A percentile compares a stretch with the other conserved stretches of the same genome.
These are phyloP conservation scores for Hucho hucho DNA, from an alignment of 2,113 vertebrate species.

Conservation along the genomic window DNA sequence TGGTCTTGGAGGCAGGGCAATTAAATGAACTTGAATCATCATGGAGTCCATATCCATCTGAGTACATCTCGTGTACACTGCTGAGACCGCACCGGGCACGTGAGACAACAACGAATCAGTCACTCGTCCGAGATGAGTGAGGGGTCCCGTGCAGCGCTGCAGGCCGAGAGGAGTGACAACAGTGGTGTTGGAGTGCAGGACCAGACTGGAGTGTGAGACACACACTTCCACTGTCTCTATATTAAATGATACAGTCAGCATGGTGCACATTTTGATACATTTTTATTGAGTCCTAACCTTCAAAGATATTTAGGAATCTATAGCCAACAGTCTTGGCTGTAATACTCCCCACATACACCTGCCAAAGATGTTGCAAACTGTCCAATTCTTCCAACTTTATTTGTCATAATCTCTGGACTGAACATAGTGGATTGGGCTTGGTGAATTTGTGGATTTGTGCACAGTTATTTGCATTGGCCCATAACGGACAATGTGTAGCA, in stretches of 20 bases:
- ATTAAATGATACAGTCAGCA: not conserved
- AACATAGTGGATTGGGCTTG: not conserved
- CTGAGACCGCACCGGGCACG: slow-evolving; percentile 47
- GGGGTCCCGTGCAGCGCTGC: not conserved
- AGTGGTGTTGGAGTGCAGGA: not conserved
- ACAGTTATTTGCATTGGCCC: slow-evolving; percentile 27
- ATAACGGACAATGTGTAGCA: slow-evolving; percentile 39
- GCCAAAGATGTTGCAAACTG: not conserved
- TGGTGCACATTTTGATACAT: not conserved
- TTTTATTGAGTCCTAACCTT: not conserved
- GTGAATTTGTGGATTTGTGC: slow-evolving; percentile 8
- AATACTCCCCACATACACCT: not conserved
- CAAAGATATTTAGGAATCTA: not conserved
- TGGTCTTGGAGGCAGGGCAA: too few species aligned
- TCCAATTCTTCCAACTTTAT: not conserved
- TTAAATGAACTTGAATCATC: too few species aligned
- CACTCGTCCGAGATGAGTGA: slow-evolving; percentile 9
- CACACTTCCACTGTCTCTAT: not conserved
- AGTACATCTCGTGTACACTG: slow-evolving; percentile 29
- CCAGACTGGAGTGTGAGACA: not conserved
- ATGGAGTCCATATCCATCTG: not conserved
- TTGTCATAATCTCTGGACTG: not conserved
- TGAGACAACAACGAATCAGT: slow-evolving; percentile 55
- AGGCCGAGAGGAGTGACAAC: not conserved
- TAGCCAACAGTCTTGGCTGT: not conserved